Percentiles rank a stretch among this genome's conserved stretches.
These are phyloP conservation scores for Folsomia manolachei DNA, from an alignment of 2,888 invertebrate species.

Conservation along the genomic window DNA sequence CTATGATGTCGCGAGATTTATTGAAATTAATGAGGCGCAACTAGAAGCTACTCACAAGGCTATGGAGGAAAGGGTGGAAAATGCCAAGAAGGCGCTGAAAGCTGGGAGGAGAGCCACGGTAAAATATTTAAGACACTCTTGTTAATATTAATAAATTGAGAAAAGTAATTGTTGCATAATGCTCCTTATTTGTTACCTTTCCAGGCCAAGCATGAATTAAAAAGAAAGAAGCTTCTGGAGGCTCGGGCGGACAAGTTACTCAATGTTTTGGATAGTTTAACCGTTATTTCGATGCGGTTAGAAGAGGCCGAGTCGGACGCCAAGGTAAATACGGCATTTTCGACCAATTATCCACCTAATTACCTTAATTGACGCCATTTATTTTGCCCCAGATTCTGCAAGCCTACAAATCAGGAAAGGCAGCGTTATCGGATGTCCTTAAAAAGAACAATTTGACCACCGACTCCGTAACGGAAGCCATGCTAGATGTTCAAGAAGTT, in stretches of 20 bases:
- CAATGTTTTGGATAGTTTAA: conserved; percentile 41
- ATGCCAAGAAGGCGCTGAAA: conserved; percentile 31
- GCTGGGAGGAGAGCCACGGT: conserved; percentile 38
- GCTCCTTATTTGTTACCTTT: no score
- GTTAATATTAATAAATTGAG: neutral
- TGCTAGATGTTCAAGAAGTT: conserved; percentile 47
- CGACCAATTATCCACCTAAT: neutral
- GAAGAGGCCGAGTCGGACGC: conserved; percentile 47
- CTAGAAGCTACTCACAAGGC: conserved; percentile 28
- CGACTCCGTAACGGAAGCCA: conserved; percentile 42
- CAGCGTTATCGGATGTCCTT: conserved; percentile 36
- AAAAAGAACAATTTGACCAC: conserved; percentile 41
- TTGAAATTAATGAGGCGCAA: conserved; percentile 40
- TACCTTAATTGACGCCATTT: neutral
- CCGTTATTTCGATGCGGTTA: conserved; percentile 38
- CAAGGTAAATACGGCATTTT: conserved; percentile 22
- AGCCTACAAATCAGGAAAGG: conserved; percentile 45
- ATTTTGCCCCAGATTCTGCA: conserved; percentile 30
- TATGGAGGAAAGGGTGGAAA: conserved; percentile 25
- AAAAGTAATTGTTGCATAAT: neutral
- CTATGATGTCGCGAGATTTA: conserved; percentile 40
- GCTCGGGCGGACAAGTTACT: conserved; percentile 39
- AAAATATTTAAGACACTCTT: no score
- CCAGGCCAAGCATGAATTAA: conserved; percentile 45
- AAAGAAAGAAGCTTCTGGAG: conserved; percentile 40